Conservation (phyloP, 2,888 invertebrate species). For the Platypus cylindrus region DNA sequence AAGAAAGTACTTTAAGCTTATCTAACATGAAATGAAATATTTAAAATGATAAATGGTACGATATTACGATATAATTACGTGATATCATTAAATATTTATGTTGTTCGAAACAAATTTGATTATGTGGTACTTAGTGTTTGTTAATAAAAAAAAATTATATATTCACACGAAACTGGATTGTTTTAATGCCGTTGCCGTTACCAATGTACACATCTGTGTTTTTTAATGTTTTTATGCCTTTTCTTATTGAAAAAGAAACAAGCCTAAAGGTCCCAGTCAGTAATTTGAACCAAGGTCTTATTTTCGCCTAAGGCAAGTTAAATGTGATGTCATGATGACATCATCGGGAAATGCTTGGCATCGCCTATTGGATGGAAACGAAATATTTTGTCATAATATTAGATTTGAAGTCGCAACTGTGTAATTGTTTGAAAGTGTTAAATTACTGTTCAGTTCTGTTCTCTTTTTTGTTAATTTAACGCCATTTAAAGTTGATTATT, state of each 20-base stretch:
- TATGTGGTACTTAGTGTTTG: no score
- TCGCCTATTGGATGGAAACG: constrained; percentile 22
- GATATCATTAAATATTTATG: no score
- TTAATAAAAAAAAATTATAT: no score
- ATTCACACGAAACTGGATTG: no score
- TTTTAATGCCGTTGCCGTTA: no score
- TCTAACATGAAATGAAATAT: no score
- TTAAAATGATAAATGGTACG: no score
- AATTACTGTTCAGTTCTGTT: no score
- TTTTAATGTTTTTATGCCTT: not conserved
- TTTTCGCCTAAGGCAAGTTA: constrained; percentile 31
- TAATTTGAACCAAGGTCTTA: constrained; percentile 32
- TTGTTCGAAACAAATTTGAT: no score
- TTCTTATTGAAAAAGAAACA: constrained; percentile 14
- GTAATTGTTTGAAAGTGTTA: no score
- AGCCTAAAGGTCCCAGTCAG: constrained; percentile 21
- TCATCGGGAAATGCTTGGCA: constrained; percentile 35
- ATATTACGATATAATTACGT: no score
- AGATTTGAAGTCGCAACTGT: constrained; percentile 10
- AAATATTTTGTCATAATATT: constrained; percentile 11
- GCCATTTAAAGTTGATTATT: constrained; percentile 26
- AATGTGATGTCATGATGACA: constrained; percentile 41
- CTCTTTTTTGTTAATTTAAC: constrained; percentile 26
- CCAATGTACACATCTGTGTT: not conserved
- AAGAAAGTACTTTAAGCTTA: no score